phyloP scores from a whole-genome alignment of 2,113 vertebrate genomes.

The Herpailurus yagouaroundi region DNA sequence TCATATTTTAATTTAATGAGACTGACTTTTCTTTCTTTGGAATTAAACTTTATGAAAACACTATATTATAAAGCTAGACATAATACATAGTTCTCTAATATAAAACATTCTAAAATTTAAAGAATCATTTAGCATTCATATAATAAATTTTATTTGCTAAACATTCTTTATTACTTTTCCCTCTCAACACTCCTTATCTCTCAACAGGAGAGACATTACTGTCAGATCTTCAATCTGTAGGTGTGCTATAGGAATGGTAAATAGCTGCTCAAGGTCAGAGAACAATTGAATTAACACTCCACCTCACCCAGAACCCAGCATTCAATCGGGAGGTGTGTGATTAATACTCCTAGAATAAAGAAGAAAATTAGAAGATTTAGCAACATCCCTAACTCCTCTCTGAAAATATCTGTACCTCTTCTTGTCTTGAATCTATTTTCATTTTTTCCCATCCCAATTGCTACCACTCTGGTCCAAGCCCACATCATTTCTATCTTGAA shows the following conservation, averaged over 20 bases:
- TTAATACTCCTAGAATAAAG: conserved; percentile 9
- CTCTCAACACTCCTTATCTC: neutral
- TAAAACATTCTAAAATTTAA: conserved; percentile 22
- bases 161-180: neutral
- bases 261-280: neutral
- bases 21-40: neutral
- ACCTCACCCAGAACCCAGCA: neutral
- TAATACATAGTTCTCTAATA: neutral
- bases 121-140: conserved; percentile 2
- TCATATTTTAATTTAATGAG: neutral
- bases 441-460: neutral
- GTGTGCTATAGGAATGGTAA: neutral
- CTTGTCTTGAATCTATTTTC: neutral
- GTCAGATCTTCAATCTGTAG: neutral
- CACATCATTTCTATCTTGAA: neutral
- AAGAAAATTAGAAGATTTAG: neutral
- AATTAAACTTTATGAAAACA: conserved; percentile 37
- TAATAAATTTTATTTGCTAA: conserved; percentile 27
- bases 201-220: neutral
- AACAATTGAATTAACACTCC: neutral
- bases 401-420: neutral
- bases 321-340: neutral
- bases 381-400: neutral
- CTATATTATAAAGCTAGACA: neutral
- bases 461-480: neutral